These are phyloP conservation scores for Brachionus angularis DNA, from an alignment of 1,140 invertebrate species.

Conservation along the genomic window DNA sequence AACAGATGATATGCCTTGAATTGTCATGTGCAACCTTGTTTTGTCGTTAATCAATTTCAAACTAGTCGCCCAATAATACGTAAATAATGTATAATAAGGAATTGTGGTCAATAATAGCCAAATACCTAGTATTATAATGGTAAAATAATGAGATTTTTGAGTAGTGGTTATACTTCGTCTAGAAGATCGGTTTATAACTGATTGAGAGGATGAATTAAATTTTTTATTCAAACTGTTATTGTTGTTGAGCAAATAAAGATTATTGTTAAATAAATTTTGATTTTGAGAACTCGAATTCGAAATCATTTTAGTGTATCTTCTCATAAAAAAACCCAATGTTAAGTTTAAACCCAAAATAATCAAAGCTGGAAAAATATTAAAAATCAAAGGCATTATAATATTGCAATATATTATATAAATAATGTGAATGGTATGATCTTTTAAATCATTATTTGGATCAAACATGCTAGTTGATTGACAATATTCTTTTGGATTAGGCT, in stretches of 20 bases:
- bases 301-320: conserved; percentile 18
- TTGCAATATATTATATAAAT: conserved; percentile 21
- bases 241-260: not conserved
- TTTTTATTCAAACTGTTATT: not conserved
- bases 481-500: not conserved
- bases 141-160: conserved; percentile 39
- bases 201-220: not conserved
- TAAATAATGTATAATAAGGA: conserved; percentile 34
- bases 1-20: conserved; percentile 30
- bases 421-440: not conserved
- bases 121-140: conserved; percentile 29
- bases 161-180: conserved; percentile 18
- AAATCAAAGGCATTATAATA: conserved; percentile 33
- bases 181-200: not conserved
- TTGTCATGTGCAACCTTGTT: conserved; percentile 3
- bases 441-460: not conserved
- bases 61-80: conserved; percentile 25
- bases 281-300: too few species aligned
- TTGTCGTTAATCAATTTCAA: not conserved
- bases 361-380: conserved; percentile 25
- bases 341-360: conserved; percentile 27
- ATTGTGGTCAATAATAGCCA: conserved; percentile 28
- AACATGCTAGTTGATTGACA: conserved; percentile 17
- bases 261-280: not conserved
- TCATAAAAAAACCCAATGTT: conserved; percentile 23